These are phyloP conservation scores for Potorous gilbertii DNA, from an alignment of 2,797 vertebrate species.

Conservation along the genomic window DNA sequence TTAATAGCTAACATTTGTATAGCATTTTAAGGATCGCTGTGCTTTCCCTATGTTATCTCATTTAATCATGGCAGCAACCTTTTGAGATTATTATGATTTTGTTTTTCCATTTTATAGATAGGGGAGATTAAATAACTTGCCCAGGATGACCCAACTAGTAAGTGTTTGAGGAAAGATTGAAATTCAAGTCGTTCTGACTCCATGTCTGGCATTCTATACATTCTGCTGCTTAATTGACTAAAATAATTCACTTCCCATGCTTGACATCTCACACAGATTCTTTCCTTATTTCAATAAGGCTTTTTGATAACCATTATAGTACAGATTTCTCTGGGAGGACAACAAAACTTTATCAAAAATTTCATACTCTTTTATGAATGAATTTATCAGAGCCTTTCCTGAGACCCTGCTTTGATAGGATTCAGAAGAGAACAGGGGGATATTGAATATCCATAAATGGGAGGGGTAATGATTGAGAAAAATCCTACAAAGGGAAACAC, in stretches of 20 bases:
- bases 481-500: neutral
- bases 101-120: neutral
- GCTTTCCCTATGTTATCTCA: neutral
- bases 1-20: neutral
- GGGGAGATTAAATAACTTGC: neutral
- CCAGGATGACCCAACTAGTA: neutral
- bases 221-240: neutral
- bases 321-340: neutral
- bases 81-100: neutral
- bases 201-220: neutral
- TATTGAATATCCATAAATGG: neutral
- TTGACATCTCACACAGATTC: neutral
- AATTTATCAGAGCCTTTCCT: neutral
- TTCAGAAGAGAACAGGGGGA: neutral
- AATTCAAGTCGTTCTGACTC: neutral
- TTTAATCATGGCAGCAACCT: neutral
- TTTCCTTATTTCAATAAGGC: neutral
- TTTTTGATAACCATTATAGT: neutral
- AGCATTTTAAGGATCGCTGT: neutral
- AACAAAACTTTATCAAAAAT: neutral
- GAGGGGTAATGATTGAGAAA: neutral
- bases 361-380: neutral
- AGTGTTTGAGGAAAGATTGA: neutral
- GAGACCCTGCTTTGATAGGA: neutral
- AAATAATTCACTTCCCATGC: neutral